These are phyloP conservation scores for Muscidifurax raptorellus DNA, from an alignment of 1,140 invertebrate species.

Conservation along the genomic window DNA sequence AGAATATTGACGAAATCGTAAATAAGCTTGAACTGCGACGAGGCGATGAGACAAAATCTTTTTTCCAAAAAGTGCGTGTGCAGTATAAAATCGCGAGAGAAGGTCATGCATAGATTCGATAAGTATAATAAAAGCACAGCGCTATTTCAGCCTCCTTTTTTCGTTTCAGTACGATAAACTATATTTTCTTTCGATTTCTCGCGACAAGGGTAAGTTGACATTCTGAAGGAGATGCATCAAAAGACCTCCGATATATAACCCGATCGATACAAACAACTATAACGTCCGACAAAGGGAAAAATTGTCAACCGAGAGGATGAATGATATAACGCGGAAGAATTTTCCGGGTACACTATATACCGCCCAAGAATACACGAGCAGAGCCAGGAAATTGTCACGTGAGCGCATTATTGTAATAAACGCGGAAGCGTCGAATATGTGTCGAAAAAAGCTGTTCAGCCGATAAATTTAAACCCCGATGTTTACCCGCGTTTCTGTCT, in stretches of 20 bases:
- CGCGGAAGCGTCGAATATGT: background rate
- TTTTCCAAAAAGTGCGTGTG: background rate
- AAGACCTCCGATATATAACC: background rate
- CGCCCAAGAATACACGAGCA: background rate
- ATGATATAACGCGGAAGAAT: background rate
- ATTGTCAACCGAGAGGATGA: background rate
- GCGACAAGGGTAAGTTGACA: constrained; percentile 36
- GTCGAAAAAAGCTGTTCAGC: background rate
- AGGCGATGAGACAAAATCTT: background rate
- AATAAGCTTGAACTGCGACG: too few relatives aligned
- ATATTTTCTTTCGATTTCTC: background rate
- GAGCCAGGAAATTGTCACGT: background rate
- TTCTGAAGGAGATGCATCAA: background rate
- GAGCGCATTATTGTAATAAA: background rate
- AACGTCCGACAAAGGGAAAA: too few relatives aligned
- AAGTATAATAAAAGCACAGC: background rate
- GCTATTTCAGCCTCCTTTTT: constrained; percentile 31
- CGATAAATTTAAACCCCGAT: constrained; percentile 2
- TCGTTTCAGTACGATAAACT: background rate
- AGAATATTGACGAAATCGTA: background rate
- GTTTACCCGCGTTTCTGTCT: background rate
- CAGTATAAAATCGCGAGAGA: background rate
- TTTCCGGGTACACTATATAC: background rate
- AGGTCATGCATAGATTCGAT: background rate
- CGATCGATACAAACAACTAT: too few relatives aligned